phyloP scores from a whole-genome alignment of 2,797 vertebrate species.

The Halcyon smyrnensis region DNA sequence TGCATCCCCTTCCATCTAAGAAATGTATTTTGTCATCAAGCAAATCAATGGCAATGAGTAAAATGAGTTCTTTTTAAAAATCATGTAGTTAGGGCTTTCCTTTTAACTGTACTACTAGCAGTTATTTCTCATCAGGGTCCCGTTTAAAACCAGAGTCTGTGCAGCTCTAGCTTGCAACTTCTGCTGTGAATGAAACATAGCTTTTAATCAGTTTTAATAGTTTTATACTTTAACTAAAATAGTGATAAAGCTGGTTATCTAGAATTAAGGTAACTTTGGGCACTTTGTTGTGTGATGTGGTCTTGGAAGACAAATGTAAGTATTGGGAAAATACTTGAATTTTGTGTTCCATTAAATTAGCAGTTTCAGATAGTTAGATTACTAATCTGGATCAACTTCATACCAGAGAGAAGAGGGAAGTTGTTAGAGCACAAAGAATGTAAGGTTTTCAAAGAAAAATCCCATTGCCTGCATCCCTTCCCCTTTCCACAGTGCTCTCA shows the following conservation, averaged over 20 bases:
- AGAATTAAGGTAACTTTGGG: not conserved
- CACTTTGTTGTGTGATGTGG: not conserved
- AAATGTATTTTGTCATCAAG: rapidly evolving
- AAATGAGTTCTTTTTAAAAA: rapidly evolving
- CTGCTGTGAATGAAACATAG: not conserved
- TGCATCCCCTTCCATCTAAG: not conserved
- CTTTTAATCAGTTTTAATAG: not conserved
- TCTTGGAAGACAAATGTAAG: not conserved
- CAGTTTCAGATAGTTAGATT: not conserved
- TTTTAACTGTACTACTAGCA: not conserved
- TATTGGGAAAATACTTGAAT: not conserved
- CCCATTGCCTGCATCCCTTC: not conserved
- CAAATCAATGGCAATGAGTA: not conserved
- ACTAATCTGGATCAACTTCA: not conserved
- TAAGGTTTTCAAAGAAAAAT: not conserved
- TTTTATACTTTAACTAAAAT: not conserved
- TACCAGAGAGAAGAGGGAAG: not conserved
- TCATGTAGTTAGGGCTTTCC: not conserved
- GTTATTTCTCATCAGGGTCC: not conserved
- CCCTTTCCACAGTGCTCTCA: not conserved
- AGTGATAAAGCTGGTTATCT: not conserved
- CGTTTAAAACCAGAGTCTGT: not conserved
- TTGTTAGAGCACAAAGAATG: not conserved
- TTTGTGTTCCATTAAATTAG: not conserved
- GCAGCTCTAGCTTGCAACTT: not conserved